Base-by-base conservation (phyloP, 2,113 vertebrate genomes). In the Oryzias javanicus region DNA sequence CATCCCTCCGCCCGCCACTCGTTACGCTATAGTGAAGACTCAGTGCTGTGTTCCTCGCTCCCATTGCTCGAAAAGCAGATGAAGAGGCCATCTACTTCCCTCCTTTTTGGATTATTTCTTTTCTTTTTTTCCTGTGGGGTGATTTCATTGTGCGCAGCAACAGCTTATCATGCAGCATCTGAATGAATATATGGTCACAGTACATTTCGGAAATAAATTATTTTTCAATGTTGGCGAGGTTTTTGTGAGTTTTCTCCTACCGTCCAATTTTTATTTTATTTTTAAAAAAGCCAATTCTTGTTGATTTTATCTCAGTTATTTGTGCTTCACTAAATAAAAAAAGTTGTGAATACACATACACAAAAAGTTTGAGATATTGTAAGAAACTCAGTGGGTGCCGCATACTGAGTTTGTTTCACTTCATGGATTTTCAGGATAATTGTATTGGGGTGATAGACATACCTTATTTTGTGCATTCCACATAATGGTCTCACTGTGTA, bases 201-300 rank as follows among this genome's bases (percentile, higher is more conserved):
- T 85, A 87, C 84, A 83, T 91, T 91, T 90, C 87, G 78, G 80
- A 91, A 90, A 90, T 90, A 91, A 89, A 90, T 89, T 85, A 90
- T 91, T 90, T 90, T 91, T 89, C 86, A 89, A 90, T 90, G 89
- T 89, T 86, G 68, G 47, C 4, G 2, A 1, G 65, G 62, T 78
- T 5, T 24, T 19, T 15, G 47, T 72, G 35, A 35, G 35, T 35
- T 10, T 12, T 35, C 35, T 35, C 35, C 35, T 35, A 2, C 35
- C 27, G 7, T 29, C 27, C 27, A 29, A 29, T 29, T 29, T 29
- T 29, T 29, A 6, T 7, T 29, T 22, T 22, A 22, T 29, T 29
- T 14, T 29, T 14, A 46, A 46, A 46, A 24, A 4, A 54, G 40
- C 17, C 16, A 53, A 20, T 42, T 42, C 17, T 29, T 6, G 5